Percentiles rank a stretch among this genome's conserved stretches.
phyloP scores from a whole-genome alignment of 2,888 invertebrate genomes.

The Zhengitettix transpicula region DNA sequence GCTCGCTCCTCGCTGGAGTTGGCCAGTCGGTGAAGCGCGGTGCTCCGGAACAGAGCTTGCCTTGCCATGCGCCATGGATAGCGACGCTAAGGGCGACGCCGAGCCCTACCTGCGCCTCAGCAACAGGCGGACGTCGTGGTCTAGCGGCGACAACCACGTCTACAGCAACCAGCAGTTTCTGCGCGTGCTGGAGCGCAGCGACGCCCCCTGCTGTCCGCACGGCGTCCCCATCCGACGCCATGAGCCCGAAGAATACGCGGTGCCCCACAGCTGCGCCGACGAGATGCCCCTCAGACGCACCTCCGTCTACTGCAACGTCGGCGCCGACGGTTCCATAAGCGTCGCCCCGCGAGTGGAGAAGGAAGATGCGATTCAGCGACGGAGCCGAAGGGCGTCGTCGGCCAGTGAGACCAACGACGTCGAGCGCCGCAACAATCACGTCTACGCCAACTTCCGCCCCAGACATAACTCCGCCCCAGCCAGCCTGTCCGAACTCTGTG shows the following conservation, averaged over 20 bases:
- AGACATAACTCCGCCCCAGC: neutral
- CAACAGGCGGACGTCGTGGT: constrained; percentile 11
- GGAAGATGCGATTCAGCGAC: neutral
- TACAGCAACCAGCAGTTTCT: constrained; percentile 3
- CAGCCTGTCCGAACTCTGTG: neutral
- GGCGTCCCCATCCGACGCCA: neutral
- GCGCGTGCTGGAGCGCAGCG: neutral
- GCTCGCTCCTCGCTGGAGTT: neutral
- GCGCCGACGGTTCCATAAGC: neutral
- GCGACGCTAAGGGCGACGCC: neutral
- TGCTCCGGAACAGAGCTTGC: neutral
- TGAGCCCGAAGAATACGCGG: neutral
- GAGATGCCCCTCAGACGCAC: neutral
- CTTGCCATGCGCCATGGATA: neutral
- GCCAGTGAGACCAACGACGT: no score
- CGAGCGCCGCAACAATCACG: neutral
- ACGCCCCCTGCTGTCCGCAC: neutral
- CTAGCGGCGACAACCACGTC: neutral
- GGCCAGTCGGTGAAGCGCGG: neutral
- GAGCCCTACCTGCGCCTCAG: constrained; percentile 11
- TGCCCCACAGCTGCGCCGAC: neutral
- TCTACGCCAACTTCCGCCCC: neutral
- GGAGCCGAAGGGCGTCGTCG: neutral
- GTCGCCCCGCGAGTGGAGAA: neutral
- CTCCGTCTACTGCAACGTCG: neutral